These are phyloP conservation scores for Dicaeum eximium DNA, from an alignment of 2,113 vertebrate genomes.

Conservation along the genomic window DNA sequence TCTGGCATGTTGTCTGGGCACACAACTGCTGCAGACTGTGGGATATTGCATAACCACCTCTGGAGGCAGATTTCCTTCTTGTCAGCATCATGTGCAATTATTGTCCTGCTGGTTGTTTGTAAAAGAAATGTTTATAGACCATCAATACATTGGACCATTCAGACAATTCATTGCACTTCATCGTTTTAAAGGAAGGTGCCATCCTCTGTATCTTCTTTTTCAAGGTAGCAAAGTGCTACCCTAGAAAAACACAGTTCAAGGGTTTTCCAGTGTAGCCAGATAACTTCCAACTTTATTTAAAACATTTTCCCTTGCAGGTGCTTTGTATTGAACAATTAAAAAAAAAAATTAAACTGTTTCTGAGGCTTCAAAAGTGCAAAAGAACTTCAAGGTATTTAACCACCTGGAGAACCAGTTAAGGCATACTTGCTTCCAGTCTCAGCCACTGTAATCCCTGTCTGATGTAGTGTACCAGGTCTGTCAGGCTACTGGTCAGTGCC, in stretches of 20 bases:
- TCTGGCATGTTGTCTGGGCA: background rate
- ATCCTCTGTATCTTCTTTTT: background rate
- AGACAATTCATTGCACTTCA: slow-evolving; percentile 67
- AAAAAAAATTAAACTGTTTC: slow-evolving; percentile 16
- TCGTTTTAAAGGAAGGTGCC: slow-evolving; percentile 56
- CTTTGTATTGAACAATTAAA: background rate
- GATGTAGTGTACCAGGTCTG: slow-evolving; percentile 80
- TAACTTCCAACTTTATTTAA: slow-evolving; percentile 8
- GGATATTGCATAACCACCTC: slow-evolving; percentile 34
- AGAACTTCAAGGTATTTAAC: slow-evolving; percentile 50
- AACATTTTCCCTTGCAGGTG: slow-evolving; percentile 42
- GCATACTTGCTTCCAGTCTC: slow-evolving; percentile 73
- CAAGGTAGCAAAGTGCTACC: background rate
- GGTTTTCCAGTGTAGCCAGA: slow-evolving; percentile 51
- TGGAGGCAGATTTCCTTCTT: slow-evolving; percentile 48
- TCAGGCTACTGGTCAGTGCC: slow-evolving; percentile 82
- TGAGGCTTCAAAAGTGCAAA: slow-evolving; percentile 76
- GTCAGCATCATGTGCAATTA: slow-evolving; percentile 34
- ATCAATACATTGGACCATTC: slow-evolving; percentile 19
- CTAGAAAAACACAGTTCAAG: background rate
- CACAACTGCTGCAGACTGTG: background rate
- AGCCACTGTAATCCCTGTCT: slow-evolving; percentile 89
- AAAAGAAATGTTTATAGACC: slow-evolving; percentile 77
- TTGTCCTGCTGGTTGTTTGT: slow-evolving; percentile 63
- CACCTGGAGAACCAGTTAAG: slow-evolving; percentile 63